Evolutionary conservation across 1,140 invertebrate species (phyloP).

Genomic region (Druon quercuslanigerum): DNA sequence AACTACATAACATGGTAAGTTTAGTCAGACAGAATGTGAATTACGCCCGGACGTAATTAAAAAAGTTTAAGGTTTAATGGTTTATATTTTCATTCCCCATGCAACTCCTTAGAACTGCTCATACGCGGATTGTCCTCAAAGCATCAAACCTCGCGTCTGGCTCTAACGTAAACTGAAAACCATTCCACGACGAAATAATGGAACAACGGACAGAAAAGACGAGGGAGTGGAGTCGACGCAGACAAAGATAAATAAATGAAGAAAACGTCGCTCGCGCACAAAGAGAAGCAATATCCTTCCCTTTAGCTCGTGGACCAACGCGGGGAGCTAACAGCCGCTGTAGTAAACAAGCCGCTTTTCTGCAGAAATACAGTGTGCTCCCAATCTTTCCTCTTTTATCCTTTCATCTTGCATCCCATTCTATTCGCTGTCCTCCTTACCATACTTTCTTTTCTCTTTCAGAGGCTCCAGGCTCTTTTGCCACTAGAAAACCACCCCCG

Average conservation of each 20-base stretch:
- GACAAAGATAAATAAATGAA: constrained; percentile 70
- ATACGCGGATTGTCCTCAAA: constrained; percentile 45
- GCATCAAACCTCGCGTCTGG: constrained; percentile 41
- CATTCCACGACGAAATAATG: constrained; percentile 50
- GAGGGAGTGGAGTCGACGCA: constrained; percentile 35
- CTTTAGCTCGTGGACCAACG: constrained; percentile 46
- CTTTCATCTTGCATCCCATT: constrained; percentile 4
- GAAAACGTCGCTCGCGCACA: constrained; percentile 61
- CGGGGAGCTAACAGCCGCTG: constrained; percentile 60
- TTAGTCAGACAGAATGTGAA: background rate
- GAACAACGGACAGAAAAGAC: constrained; percentile 36
- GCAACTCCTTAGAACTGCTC: background rate
- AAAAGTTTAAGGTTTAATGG: too few species aligned
- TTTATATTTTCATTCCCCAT: constrained; percentile 31
- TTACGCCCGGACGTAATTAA: background rate
- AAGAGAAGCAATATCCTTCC: constrained; percentile 66
- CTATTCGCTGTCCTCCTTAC: background rate
- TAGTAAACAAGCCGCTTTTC: constrained; percentile 65
- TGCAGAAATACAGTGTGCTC: constrained; percentile 54
- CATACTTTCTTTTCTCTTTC: background rate
- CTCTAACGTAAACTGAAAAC: constrained; percentile 53
- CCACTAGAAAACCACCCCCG: background rate
- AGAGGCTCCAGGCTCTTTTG: background rate
- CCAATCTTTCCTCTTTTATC: constrained; percentile 43
- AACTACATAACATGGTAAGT: background rate